These are phyloP conservation scores for Drosophila truncata DNA, from an alignment of 1,140 invertebrate genomes.

Conservation along the genomic window DNA sequence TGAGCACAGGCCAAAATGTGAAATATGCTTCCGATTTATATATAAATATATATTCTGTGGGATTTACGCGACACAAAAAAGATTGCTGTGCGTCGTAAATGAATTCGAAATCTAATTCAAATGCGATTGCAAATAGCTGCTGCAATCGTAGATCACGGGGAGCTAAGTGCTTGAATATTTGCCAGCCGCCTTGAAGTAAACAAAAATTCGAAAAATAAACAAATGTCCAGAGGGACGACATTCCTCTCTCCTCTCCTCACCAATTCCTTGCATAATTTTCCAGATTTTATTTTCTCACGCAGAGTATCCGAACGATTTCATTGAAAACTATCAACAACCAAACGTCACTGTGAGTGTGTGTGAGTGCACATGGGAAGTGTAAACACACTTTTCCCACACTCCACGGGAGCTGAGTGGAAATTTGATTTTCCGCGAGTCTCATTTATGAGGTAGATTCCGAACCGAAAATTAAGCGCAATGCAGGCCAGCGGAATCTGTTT, in stretches of 20 bases:
- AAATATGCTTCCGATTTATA: conserved; percentile 7
- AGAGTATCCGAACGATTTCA: conserved; percentile 49
- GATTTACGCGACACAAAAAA: conserved; percentile 40
- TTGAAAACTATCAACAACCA: conserved; percentile 58
- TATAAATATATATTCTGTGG: background rate
- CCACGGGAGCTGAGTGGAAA: conserved; percentile 29
- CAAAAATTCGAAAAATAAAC: conserved; percentile 52
- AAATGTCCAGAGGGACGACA: conserved; percentile 17
- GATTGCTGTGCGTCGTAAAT: conserved; percentile 40
- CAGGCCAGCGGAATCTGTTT: conserved; percentile 33
- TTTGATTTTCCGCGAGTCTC: conserved; percentile 34
- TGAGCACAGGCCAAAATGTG: conserved; percentile 27
- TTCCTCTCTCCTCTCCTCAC: conserved; percentile 1
- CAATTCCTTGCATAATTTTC: conserved; percentile 55
- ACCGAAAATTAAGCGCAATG: conserved; percentile 15
- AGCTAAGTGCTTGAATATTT: conserved; percentile 72
- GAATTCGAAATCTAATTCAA: conserved; percentile 28
- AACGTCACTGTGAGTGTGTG: conserved; percentile 2
- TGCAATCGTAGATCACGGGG: conserved; percentile 50
- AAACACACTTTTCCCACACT: conserved; percentile 42
- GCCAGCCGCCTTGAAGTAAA: conserved; percentile 52
- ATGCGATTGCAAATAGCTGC: conserved; percentile 4
- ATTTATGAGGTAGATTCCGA: conserved; percentile 43
- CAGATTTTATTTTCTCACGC: conserved; percentile 53
- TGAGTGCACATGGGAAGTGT: conserved; percentile 29